phyloP scores from a whole-genome alignment of 2,888 invertebrate species.

The Orthonevra nobilis region DNA sequence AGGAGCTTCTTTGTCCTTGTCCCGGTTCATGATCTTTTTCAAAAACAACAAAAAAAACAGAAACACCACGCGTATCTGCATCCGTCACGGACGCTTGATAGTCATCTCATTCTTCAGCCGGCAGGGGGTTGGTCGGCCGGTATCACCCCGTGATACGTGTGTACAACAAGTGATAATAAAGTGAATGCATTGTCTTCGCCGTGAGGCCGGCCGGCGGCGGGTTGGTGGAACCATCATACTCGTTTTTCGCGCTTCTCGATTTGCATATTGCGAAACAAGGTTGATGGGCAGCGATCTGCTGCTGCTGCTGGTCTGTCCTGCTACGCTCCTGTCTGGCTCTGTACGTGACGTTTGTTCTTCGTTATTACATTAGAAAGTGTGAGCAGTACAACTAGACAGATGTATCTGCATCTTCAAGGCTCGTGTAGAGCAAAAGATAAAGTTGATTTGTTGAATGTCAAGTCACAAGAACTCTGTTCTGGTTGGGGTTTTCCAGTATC shows the following conservation, averaged over 20 bases:
- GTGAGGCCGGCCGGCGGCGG: conserved; percentile 35
- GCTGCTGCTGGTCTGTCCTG: too few species aligned
- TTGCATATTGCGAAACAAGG: conserved; percentile 61
- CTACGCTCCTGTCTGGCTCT: too few species aligned
- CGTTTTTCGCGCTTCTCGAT: conserved; percentile 34
- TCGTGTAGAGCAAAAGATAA: conserved; percentile 43
- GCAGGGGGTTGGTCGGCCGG: conserved; percentile 8
- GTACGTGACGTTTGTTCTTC: conserved; percentile 30
- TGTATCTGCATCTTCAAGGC: conserved; percentile 42
- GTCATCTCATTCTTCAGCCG: conserved; percentile 55
- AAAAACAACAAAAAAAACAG: conserved; percentile 15
- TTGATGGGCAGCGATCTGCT: conserved; percentile 42
- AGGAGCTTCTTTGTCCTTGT: conserved; percentile 45
- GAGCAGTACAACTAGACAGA: conserved; percentile 36
- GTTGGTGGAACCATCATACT: conserved; percentile 30
- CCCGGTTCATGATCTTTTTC: conserved; percentile 34
- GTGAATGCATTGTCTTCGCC: conserved; percentile 64
- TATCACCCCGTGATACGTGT: conserved; percentile 64
- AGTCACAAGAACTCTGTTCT: conserved; percentile 45
- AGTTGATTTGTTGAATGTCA: conserved; percentile 70
- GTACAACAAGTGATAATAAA: conserved; percentile 67
- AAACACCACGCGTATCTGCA: conserved; percentile 28
- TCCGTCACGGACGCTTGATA: conserved; percentile 65
- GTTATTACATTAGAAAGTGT: conserved; percentile 31
- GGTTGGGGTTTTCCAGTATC: conserved; percentile 34